A percentile compares a stretch with the other conserved stretches of the same genome.
Conservation (phyloP, 2,113 vertebrate species). For the Ciconia maguari region DNA sequence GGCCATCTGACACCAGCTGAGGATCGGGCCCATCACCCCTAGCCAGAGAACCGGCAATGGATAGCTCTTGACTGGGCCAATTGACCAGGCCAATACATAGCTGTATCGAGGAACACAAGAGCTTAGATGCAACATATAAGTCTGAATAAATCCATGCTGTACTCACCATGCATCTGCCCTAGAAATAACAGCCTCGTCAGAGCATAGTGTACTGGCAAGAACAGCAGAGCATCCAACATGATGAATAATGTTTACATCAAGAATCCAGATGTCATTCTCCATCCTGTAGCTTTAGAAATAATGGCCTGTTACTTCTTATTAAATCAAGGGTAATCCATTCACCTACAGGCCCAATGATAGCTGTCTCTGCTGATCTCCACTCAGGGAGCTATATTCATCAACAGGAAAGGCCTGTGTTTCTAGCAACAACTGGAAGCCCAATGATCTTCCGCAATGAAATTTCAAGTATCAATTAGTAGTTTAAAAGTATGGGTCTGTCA, state of each 20-base stretch:
- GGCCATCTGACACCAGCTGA: not conserved
- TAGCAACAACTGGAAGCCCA: conserved; percentile 6
- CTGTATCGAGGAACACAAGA: not conserved
- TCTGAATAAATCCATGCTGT: conserved; percentile 5
- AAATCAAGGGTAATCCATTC: conserved; percentile 64
- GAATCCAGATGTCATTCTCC: conserved; percentile 65
- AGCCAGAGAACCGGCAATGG: not conserved
- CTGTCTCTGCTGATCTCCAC: conserved; percentile 47
- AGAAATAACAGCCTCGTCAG: conserved; percentile 11
- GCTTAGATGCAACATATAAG: not conserved
- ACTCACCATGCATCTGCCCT: not conserved
- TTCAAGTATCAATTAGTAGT: conserved; percentile 8
- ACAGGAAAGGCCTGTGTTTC: not conserved
- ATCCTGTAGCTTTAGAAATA: conserved; percentile 62
- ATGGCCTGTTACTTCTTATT: conserved; percentile 63
- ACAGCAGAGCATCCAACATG: conserved; percentile 32
- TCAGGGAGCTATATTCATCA: conserved; percentile 35
- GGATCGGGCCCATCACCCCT: not conserved
- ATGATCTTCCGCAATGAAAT: not conserved
- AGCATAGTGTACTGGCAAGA: conserved; percentile 34
- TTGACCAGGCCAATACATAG: not conserved
- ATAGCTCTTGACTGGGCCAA: not conserved
- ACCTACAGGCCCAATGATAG: conserved; percentile 43
- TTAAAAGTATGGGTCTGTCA: not conserved
- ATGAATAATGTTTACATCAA: conserved; percentile 65